Evolutionary conservation across 2,888 invertebrate genomes (phyloP).

Genomic region (Noctua janthina): DNA sequence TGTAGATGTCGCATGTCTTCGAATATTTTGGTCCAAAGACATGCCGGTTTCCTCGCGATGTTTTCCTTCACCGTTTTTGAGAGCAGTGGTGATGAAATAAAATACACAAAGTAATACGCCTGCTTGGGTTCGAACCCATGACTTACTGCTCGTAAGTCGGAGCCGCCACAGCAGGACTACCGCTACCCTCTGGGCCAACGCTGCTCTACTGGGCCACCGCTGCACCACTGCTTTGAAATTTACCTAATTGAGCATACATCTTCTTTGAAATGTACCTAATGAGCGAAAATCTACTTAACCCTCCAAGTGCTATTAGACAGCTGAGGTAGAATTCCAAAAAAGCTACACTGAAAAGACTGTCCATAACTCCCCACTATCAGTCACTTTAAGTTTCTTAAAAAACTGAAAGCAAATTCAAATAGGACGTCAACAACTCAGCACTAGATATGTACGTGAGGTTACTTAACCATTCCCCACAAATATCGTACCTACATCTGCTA

Average conservation of each 20-base stretch:
- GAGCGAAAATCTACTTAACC: neutral
- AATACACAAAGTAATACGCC: too few relatives aligned
- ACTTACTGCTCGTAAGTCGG: too few relatives aligned
- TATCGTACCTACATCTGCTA: constrained; percentile 28
- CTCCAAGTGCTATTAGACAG: neutral
- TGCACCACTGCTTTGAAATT: neutral
- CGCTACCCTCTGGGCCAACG: too few relatives aligned
- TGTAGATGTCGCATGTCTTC: too few relatives aligned
- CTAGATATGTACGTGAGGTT: constrained; percentile 25
- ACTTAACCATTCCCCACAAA: constrained; percentile 47
- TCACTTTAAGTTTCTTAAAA: neutral
- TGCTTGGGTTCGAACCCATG: too few relatives aligned
- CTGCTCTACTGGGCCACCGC: too few relatives aligned
- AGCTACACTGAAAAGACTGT: neutral
- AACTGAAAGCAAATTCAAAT: constrained; percentile 20
- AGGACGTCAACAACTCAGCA: constrained; percentile 28
- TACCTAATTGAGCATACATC: neutral
- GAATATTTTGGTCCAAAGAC: too few relatives aligned
- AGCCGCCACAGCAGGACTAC: too few relatives aligned
- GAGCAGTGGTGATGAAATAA: too few relatives aligned
- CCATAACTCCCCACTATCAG: neutral
- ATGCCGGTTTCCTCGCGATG: too few relatives aligned
- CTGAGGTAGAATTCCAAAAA: neutral
- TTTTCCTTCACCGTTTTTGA: too few relatives aligned
- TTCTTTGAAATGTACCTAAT: neutral